phyloP scores from a whole-genome alignment of 2,888 invertebrate genomes.

The Brenthis hecate region DNA sequence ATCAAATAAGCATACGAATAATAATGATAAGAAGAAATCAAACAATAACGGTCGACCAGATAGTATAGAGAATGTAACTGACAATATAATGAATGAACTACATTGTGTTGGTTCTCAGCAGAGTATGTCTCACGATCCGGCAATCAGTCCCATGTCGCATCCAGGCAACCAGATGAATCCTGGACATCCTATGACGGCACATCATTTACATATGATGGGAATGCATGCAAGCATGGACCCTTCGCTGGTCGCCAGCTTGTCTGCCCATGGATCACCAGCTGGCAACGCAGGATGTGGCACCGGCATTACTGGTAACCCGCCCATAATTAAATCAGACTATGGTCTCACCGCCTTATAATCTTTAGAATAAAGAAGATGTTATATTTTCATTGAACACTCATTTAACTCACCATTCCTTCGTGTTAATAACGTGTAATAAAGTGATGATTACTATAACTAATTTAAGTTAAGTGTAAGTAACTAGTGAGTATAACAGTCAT shows the following conservation, averaged over 20 bases:
- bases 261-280: conserved; percentile 81
- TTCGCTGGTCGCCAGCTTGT: conserved; percentile 73
- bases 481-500: conserved; percentile 72
- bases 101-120: conserved; percentile 81
- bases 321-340: conserved; percentile 92
- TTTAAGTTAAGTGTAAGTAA: conserved; percentile 70
- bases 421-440: conserved; percentile 76
- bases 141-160: conserved; percentile 79
- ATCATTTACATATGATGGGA: conserved; percentile 77
- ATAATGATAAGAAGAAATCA: conserved; percentile 80
- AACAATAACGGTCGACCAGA: conserved; percentile 82
- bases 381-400: conserved; percentile 72
- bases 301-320: conserved; percentile 70
- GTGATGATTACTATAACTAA: conserved; percentile 65
- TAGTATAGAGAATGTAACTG: conserved; percentile 85
- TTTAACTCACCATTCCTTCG: conserved; percentile 77
- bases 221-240: conserved; percentile 77
- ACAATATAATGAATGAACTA: conserved; percentile 83
- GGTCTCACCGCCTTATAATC: conserved; percentile 89
- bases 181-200: conserved; percentile 81
- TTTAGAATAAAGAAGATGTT: conserved; percentile 70
- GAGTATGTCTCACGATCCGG: conserved; percentile 73
- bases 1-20: conserved; percentile 83
- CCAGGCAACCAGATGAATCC: conserved; percentile 73
- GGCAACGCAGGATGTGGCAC: conserved; percentile 76